A percentile compares a stretch with the other conserved stretches of the same genome.
Conservation (phyloP, 2,113 vertebrate genomes). For the Poecile atricapillus region DNA sequence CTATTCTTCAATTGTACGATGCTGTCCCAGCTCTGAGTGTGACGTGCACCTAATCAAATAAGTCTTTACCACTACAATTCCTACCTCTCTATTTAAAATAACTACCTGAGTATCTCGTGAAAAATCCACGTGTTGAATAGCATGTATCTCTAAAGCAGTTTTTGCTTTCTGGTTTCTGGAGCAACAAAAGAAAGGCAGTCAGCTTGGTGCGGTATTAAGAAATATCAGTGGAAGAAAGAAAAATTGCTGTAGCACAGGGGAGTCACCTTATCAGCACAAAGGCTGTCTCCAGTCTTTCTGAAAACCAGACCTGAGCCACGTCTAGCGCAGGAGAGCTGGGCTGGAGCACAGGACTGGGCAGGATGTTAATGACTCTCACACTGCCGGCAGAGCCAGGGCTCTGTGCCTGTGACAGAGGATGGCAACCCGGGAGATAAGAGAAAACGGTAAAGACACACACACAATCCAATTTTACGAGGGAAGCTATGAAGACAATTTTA, state of each 20-base stretch:
- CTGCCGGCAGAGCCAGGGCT: accelerated
- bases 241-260: background rate
- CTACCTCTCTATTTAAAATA: background rate
- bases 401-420: background rate
- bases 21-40: background rate
- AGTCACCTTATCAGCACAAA: background rate
- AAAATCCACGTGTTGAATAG: background rate
- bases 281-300: background rate
- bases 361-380: background rate
- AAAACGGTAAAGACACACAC: background rate
- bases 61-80: background rate
- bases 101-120: background rate
- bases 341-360: background rate
- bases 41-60: background rate
- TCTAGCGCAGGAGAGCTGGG: background rate
- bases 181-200: background rate
- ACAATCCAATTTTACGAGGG: background rate
- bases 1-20: background rate
- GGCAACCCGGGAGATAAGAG: background rate
- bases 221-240: background rate
- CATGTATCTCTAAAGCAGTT: background rate
- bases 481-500: background rate
- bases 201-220: background rate
- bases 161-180: background rate
- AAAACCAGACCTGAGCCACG: background rate